Conservation (phyloP, 2,888 invertebrate genomes). For the Patella pellucida region DNA sequence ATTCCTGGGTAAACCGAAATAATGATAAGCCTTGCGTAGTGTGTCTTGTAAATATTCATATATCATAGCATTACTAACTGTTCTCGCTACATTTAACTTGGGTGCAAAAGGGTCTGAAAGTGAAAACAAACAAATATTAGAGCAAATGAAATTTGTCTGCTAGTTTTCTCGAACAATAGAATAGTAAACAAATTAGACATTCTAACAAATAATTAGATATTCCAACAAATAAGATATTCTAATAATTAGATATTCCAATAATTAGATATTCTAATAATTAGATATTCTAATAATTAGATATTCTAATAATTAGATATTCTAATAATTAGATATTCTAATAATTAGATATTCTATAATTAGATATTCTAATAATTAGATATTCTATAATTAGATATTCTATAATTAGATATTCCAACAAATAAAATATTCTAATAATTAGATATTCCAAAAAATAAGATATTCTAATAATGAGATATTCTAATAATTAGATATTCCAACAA, state of each 20-base stretch:
- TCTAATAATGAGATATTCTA: neutral
- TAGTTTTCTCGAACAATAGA: no score
- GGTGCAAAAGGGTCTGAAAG: conserved; percentile 72
- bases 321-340: no score
- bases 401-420: no score
- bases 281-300: neutral
- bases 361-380: neutral
- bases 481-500: no score
- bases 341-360: neutral
- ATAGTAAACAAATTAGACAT: no score
- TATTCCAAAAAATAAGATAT: neutral
- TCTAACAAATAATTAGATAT: no score
- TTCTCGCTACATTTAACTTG: conserved; percentile 72
- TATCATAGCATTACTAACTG: conserved; percentile 70
- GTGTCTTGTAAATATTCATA: conserved; percentile 73
- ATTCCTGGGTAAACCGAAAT: conserved; percentile 69
- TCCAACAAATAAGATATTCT: no score
- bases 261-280: neutral
- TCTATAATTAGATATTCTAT: neutral
- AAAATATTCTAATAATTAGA: neutral
- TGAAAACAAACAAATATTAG: no score
- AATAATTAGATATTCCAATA: neutral
- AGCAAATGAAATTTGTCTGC: no score
- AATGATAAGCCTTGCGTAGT: conserved; percentile 71
- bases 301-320: no score